A percentile compares a stretch with the other conserved stretches of the same genome.
phyloP scores from a whole-genome alignment of 2,797 vertebrate genomes.

The Rhabdomys pumilio region DNA sequence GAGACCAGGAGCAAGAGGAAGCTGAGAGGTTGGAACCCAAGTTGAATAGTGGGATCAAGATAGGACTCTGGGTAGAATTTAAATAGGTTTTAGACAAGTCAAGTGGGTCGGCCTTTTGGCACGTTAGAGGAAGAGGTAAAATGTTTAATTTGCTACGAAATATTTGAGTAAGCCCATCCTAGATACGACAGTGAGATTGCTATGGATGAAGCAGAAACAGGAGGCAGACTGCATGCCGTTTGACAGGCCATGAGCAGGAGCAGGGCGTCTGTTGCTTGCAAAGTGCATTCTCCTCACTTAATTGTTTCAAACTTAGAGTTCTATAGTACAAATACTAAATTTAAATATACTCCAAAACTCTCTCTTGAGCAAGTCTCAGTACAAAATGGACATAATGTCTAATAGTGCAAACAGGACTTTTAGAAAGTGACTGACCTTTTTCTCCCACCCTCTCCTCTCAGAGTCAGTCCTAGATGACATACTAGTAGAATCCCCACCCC shows the following conservation, averaged over 20 bases:
- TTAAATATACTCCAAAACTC: neutral
- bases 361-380: neutral
- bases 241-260: neutral
- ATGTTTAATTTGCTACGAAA: neutral
- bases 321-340: neutral
- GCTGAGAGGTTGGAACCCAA: neutral
- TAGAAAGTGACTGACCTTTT: neutral
- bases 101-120: neutral
- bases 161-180: neutral
- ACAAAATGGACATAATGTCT: neutral
- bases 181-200: neutral
- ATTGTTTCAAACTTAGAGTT: conserved; percentile 25
- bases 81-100: neutral
- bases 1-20: neutral
- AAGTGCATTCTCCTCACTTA: conserved; percentile 1
- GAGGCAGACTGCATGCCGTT: neutral
- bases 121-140: conserved; percentile 26
- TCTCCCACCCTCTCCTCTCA: neutral
- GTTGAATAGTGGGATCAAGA: neutral
- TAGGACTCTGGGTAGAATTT: neutral
- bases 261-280: neutral
- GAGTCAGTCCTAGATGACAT: neutral
- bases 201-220: neutral
- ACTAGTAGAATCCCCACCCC: neutral
- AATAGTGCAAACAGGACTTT: neutral